Evolutionary conservation across 53 echinoderm and acorn worm genomes (phyloP), one percentile per base, ranked within the genome.

Genomic region (Astropecten irregularis): DNA sequence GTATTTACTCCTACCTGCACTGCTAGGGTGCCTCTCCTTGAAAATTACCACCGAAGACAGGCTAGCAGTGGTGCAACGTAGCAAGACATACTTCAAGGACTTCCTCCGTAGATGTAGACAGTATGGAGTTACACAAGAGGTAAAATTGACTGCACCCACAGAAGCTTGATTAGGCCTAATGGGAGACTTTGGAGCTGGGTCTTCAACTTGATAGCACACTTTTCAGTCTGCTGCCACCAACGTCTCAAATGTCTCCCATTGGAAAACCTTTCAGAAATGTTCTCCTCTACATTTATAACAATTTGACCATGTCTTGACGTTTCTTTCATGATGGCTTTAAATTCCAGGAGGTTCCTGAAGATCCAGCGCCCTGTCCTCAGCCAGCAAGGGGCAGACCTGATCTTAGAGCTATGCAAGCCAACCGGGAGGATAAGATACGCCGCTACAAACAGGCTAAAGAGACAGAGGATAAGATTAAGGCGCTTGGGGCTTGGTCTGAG

Each of bases 371-470:
- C 8, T 59, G 83, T 11, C 38, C 49, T 9, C 58, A 69, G 20
- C 72, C 86, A 2, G 20, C 73, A 5, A 85, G 84, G 16, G 97
- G 92, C 0, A 71, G 83, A 29, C 97, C 94, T n/a, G 79, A 97
- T 79, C 88, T 97, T n/a, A 83, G 60, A 60, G 94, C 90, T 21
- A 97, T 97, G 97, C 92, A 94, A 48, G 65, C 92, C n/a, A 94
- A 97, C 70, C 91, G 97, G 76, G 97, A 92, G 14, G 94, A 85
- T 29, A 97, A 97, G 88, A 97, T 97, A 1, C 82, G 82, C 27
- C 77, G 88, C 31, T 95, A 88, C 68, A 92, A 92, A 44, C 76
- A 91, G 49, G 56, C 85, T 37, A 94, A 91, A 56, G 95, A 94
- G 29, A 25, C 69, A 7, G 91, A 94, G 64, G 58, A 82, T 22